Conservation (phyloP, 2,797 vertebrate species). For the Loriculus beryllinus region DNA sequence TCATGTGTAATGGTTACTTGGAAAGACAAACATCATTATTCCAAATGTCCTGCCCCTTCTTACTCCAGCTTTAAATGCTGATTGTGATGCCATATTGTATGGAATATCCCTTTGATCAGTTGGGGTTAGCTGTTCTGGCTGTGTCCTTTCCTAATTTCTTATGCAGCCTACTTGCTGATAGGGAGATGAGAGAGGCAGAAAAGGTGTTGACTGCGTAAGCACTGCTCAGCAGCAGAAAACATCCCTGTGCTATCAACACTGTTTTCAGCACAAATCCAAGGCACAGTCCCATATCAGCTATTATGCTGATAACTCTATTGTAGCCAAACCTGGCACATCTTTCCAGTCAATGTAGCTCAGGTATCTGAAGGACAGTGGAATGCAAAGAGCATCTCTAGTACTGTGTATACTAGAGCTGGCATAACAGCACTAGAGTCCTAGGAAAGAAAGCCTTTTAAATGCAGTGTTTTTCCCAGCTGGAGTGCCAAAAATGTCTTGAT, state of each 20-base stretch:
- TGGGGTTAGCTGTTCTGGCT: neutral
- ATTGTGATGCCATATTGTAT: rapidly evolving
- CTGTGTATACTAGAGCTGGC: rapidly evolving
- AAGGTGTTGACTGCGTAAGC: neutral
- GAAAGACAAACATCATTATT: neutral
- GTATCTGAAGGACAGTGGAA: neutral
- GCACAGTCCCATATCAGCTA: neutral
- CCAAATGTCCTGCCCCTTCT: neutral
- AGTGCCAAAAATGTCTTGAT: slow-evolving; percentile 45
- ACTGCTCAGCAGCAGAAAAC: neutral
- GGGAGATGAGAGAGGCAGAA: neutral
- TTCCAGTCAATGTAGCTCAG: neutral
- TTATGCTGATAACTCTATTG: neutral
- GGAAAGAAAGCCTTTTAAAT: slow-evolving; percentile 11
- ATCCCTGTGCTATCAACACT: neutral
- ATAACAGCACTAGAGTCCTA: neutral
- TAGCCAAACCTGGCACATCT: neutral
- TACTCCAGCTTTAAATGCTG: neutral
- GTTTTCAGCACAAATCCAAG: neutral
- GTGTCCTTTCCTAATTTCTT: neutral
- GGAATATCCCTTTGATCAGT: neutral
- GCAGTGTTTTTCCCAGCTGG: slow-evolving; percentile 28
- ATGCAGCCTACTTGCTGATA: neutral
- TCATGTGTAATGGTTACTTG: rapidly evolving
- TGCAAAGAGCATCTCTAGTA: neutral